These are phyloP conservation scores for Cepaea hortensis DNA, from an alignment of 2,888 invertebrate genomes.

Conservation along the genomic window DNA sequence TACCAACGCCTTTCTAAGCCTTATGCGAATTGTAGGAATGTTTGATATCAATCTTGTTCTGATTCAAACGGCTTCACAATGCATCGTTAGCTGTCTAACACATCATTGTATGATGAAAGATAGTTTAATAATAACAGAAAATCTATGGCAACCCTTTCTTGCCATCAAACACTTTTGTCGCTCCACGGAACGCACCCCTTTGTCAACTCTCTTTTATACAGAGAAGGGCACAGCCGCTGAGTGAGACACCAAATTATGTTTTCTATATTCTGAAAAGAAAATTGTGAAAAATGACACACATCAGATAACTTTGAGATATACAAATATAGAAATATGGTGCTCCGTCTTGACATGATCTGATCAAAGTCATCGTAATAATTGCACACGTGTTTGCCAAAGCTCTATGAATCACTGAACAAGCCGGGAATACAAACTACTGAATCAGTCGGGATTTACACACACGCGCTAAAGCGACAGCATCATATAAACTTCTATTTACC, in stretches of 20 bases:
- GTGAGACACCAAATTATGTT: not conserved
- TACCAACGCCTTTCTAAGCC: not conserved
- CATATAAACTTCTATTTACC: not conserved
- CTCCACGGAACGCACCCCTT: too few species aligned
- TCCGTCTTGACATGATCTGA: not conserved
- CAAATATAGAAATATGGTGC: not conserved
- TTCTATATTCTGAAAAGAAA: not conserved
- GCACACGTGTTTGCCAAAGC: not conserved
- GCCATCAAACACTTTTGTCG: too few species aligned
- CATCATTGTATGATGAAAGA: not conserved
- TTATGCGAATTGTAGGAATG: not conserved
- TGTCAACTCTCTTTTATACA: too few species aligned
- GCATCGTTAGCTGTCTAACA: not conserved
- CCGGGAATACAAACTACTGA: not conserved
- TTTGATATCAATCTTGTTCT: not conserved
- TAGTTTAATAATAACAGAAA: not conserved
- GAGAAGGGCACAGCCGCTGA: not conserved
- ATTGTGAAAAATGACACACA: not conserved
- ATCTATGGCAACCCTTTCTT: not conserved
- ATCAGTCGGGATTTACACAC: not conserved
- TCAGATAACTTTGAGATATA: not conserved
- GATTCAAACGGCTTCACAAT: not conserved
- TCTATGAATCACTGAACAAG: not conserved
- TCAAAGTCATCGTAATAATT: not conserved
- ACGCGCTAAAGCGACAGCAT: not conserved